These are phyloP conservation scores for Channa maculata DNA, from an alignment of 2,113 vertebrate species.

Conservation along the genomic window DNA sequence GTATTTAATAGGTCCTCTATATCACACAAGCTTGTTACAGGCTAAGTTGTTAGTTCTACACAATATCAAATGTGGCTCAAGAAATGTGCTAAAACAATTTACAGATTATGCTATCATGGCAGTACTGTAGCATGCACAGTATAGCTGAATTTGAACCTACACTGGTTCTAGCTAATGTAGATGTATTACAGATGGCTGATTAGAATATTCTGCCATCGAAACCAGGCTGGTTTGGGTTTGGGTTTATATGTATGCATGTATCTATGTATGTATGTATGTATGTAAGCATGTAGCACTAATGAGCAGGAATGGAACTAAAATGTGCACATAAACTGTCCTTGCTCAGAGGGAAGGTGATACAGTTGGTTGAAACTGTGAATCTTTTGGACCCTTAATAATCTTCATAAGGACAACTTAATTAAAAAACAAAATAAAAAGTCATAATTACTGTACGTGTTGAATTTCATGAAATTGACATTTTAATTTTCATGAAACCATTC, in stretches of 20 bases:
- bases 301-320: neutral
- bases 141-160: neutral
- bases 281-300: neutral
- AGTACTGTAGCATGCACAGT: neutral
- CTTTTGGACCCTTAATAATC: neutral
- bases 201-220: slow-evolving; percentile 4
- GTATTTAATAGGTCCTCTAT: slow-evolving; percentile 33
- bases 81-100: neutral
- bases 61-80: slow-evolving; percentile 4
- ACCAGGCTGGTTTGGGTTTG: neutral
- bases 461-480: no score
- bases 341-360: neutral
- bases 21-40: neutral
- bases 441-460: no score
- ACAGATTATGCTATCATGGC: neutral
- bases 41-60: neutral
- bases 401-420: no score
- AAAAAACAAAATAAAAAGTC: no score
- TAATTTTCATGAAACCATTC: no score
- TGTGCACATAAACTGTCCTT: neutral
- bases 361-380: neutral
- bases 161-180: neutral
- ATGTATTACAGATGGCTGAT: neutral
- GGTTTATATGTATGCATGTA: no score
- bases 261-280: no score